Evolutionary conservation across 2,113 vertebrate genomes (phyloP), one percentile per base, ranked within the genome.

Genomic region (Cynopterus brachyotis): DNA sequence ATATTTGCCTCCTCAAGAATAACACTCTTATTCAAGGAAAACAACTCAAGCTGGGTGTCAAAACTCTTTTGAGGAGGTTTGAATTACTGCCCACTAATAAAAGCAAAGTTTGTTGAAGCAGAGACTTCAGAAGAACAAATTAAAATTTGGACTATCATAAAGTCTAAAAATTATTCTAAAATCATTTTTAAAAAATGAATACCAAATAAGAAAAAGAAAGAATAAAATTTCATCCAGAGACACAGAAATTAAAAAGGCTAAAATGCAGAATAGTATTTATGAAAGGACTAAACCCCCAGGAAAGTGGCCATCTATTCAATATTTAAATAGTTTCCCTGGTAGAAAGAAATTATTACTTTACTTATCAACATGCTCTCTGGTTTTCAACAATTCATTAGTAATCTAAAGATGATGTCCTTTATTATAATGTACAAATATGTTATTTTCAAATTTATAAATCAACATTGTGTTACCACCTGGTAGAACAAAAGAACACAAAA

Each of bases 41-140:
- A 96, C 60, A 42, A 22, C n/a, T 30, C 9, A 11, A 50, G 50
- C n/a, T 5, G 26, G 19, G 24, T 69, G 59, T 72, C 94, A 95
- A 88, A 69, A 78, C 53, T 73, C 95, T 97, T 90, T 94, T 85
- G 88, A 96, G 78, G 89, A 96, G 40, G 40, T 76, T 55, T 84
- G 94, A 94, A 82, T 84, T 67, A 73, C 17, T 57, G 15, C 2
- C 59, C 35, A 92, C 22, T 75, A 76, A 35, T 50, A 87, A 92
- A 15, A 78, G 8, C 37, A 79, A 82, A 93, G 35, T 80, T 83
- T 37, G n/a, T 30, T 26, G 57, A 96, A 82, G 50, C 40, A 78
- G 59, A 91, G n/a, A 88, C 2, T 28, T 84, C 35, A 76, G 32
- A 81, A 28, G n/a, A 89, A 57, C 22, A 67, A 78, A 94, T 78